Conservation (phyloP, 2,113 vertebrate species). For the Todiramphus saurophagus region DNA sequence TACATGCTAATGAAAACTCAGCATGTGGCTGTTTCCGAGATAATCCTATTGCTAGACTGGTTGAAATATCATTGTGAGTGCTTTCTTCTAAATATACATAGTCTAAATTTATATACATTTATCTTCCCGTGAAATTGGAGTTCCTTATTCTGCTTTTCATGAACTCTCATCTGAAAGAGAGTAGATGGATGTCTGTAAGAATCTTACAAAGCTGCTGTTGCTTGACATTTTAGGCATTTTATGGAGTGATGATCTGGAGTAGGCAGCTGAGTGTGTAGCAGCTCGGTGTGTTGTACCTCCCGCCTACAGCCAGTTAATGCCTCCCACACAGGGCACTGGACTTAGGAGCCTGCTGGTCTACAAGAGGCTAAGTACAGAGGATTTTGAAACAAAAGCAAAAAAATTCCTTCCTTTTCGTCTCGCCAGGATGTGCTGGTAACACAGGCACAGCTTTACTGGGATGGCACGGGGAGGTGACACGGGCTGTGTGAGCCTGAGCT, state of each 20-base stretch:
- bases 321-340: not conserved
- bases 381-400: not conserved
- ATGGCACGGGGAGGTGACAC: accelerated
- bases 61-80: constrained; percentile 13
- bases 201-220: not conserved
- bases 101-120: not conserved
- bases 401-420: not conserved
- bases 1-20: constrained; percentile 41
- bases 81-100: not conserved
- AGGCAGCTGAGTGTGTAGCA: not conserved
- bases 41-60: constrained; percentile 27
- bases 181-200: not conserved
- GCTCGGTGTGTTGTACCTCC: not conserved
- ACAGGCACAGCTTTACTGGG: not conserved
- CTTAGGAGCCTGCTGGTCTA: not conserved
- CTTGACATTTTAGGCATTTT: not conserved
- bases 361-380: not conserved
- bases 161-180: not conserved
- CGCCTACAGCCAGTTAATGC: not conserved
- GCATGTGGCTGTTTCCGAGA: constrained; percentile 17
- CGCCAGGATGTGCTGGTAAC: accelerated
- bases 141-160: not conserved
- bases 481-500: not conserved
- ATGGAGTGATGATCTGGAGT: not conserved
- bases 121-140: not conserved